Base-by-base conservation (phyloP, 2,113 vertebrate genomes). In the Perccottus glenii region DNA sequence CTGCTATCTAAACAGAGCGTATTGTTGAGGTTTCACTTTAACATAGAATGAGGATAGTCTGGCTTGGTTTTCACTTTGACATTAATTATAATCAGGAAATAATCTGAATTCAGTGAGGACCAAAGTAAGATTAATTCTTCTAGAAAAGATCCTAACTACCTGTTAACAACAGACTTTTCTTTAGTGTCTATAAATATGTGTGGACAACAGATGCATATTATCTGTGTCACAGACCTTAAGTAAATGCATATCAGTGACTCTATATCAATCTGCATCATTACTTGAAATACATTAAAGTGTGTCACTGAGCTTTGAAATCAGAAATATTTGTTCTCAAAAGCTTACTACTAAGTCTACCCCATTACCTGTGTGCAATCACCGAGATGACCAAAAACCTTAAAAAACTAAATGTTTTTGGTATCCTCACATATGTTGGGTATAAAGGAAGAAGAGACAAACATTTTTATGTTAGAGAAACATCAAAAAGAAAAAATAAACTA, bases 1-100 rank as follows among this genome's bases (percentile, higher is more conserved):
- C 59, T 79, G 56, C 63, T 71, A 67, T 77, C 63, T 57, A 75
- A 84, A 83, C 69, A 75, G 43, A 11, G 38, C 73, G 70, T 75
- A 64, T 72, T 73, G 71, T 75, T 55, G 35, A 73, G 50, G 40
- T 65, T 87, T 67, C 44, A 46, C 58, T 78, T 81, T 60, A 52
- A 58, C 63, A 35, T 56, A 65, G 64, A 74, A 66, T 57, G 49
- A n/a, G 56, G 12, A 6, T 16, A 11, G 4, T 51, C 64, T 60
- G 70, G 19, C 16, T 64, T 55, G 62, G 47, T 53, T 64, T 11
- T 67, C 9, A 50, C 43, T 68, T 42, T 60, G 53, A 27, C 44
- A 46, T 46, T 46, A 3, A 46, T 46, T 4, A 46, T 46, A 0
- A 46, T 46, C 11, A 14, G 19, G 19, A 27, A 27, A 27, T 27